These are phyloP conservation scores for Argyresthia albistria DNA, from an alignment of 2,888 invertebrate species.

Conservation along the genomic window DNA sequence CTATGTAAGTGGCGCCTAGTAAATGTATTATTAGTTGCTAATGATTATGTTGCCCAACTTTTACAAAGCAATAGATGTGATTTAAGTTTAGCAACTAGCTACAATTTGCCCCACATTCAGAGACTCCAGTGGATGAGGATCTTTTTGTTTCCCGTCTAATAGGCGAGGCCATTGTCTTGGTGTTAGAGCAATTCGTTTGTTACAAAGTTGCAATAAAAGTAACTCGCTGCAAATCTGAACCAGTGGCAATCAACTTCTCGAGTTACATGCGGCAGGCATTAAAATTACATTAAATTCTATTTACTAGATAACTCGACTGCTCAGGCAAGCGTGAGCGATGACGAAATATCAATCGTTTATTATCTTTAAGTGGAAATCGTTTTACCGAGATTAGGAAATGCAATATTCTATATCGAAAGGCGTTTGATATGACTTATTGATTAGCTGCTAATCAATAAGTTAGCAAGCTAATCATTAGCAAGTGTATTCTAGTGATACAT, in stretches of 20 bases:
- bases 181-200: constrained; percentile 34
- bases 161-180: constrained; percentile 36
- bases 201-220: constrained; percentile 24
- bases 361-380: not conserved
- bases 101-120: not conserved
- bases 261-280: constrained; percentile 44
- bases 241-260: constrained; percentile 41
- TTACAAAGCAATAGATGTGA: constrained; percentile 1
- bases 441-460: too few species aligned
- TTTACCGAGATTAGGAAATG: not conserved
- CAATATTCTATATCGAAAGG: too few species aligned
- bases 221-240: constrained; percentile 33
- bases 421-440: not conserved
- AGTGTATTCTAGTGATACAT: too few species aligned
- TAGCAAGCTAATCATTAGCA: too few species aligned
- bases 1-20: not conserved
- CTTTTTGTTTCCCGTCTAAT: constrained; percentile 17
- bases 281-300: constrained; percentile 62
- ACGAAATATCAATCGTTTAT: not conserved
- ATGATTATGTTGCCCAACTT: constrained; percentile 1
- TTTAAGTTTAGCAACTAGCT: not conserved
- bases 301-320: constrained; percentile 15
- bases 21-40: not conserved
- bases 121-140: not conserved
- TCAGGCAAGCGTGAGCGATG: not conserved